phyloP scores from a whole-genome alignment of 2,113 vertebrate species.

The Struthidea cinerea region DNA sequence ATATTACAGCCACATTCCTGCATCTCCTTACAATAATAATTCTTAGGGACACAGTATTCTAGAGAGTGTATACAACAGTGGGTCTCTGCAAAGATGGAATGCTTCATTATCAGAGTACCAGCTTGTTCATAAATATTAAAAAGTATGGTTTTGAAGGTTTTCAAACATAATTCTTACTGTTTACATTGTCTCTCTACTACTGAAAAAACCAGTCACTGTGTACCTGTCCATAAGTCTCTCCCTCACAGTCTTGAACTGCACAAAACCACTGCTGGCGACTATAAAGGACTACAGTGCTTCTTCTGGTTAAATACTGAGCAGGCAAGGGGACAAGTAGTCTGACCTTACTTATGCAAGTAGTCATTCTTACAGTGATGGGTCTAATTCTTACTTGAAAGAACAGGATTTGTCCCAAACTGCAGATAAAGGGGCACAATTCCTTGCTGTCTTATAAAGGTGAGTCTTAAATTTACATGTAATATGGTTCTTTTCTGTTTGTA shows the following conservation, averaged over 20 bases:
- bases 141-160: constrained; percentile 27
- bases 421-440: neutral
- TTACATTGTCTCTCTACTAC: neutral
- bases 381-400: neutral
- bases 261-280: neutral
- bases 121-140: constrained; percentile 64
- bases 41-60: constrained; percentile 22
- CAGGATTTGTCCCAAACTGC: neutral
- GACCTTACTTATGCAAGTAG: constrained; percentile 2
- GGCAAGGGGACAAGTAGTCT: neutral
- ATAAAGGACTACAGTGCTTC: neutral
- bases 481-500: neutral
- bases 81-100: constrained; percentile 46
- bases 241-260: neutral
- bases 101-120: constrained; percentile 54
- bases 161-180: neutral
- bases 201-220: neutral
- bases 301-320: neutral
- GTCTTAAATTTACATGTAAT: neutral
- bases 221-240: neutral
- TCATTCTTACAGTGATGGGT: neutral
- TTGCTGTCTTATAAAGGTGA: neutral
- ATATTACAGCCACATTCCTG: constrained; percentile 42
- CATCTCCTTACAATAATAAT: constrained; percentile 54
- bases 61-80: neutral